A percentile compares a stretch with the other conserved stretches of the same genome.
Conservation (phyloP, 2,113 vertebrate genomes). For the Phyllostomus hastatus region DNA sequence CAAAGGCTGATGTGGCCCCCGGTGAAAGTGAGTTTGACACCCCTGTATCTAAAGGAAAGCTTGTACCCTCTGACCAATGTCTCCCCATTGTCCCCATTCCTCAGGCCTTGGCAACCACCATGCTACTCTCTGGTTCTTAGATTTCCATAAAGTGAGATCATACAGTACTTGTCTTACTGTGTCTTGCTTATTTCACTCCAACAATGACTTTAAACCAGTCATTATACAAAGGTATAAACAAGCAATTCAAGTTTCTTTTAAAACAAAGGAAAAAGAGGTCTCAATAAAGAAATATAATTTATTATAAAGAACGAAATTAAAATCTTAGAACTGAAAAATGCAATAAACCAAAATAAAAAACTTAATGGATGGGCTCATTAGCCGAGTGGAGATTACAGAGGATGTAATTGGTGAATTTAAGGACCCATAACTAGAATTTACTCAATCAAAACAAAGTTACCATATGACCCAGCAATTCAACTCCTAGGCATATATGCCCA, state of each 20-base stretch:
- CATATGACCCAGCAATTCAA: not conserved
- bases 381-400: not conserved
- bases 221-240: constrained; percentile 18
- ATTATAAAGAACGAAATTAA: constrained; percentile 2
- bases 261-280: not conserved
- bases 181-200: not conserved
- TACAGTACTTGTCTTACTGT: not conserved
- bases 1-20: too few species aligned
- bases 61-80: not conserved
- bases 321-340: constrained; percentile 39
- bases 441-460: not conserved
- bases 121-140: not conserved
- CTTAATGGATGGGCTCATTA: not conserved
- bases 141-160: not conserved
- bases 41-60: not conserved
- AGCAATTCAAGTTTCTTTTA: not conserved
- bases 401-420: constrained; percentile 1
- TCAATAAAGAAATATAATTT: constrained; percentile 21
- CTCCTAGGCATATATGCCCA: not conserved
- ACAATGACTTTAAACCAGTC: not conserved
- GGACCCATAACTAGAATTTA: constrained; percentile 16
- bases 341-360: not conserved
- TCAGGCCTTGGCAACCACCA: not conserved
- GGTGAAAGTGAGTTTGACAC: too few species aligned
- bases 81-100: not conserved